These are phyloP conservation scores for Tanytarsus gracilentus DNA, from an alignment of 2,888 invertebrate genomes.

Conservation along the genomic window DNA sequence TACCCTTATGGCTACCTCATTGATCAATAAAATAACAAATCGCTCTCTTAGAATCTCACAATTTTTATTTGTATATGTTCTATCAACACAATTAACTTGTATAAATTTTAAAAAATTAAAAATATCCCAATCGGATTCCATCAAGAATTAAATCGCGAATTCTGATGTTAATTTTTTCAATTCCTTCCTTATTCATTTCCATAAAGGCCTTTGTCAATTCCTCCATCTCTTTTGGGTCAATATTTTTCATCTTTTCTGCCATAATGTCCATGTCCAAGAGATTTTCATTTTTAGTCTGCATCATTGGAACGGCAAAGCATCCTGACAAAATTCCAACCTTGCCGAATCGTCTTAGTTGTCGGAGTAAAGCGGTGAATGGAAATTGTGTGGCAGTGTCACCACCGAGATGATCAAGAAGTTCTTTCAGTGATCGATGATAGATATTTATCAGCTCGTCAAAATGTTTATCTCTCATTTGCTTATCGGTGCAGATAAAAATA, in stretches of 20 bases:
- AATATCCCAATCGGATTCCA: conserved; percentile 28
- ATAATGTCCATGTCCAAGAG: conserved; percentile 27
- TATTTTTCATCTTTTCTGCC: conserved; percentile 15
- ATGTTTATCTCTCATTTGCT: conserved; percentile 27
- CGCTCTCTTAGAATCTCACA: too few relatives aligned
- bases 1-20: too few relatives aligned
- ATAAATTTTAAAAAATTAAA: too few relatives aligned
- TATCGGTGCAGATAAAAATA: conserved; percentile 29
- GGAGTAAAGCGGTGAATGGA: conserved; percentile 29
- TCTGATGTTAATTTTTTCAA: background rate
- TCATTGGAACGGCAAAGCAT: conserved; percentile 28
- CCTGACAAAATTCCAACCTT: conserved; percentile 28
- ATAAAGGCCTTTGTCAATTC: background rate
- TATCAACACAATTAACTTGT: too few relatives aligned
- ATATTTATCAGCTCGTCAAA: conserved; percentile 29
- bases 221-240: background rate
- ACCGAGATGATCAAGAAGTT: conserved; percentile 29
- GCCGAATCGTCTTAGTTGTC: conserved; percentile 29
- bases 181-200: background rate
- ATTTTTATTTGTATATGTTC: too few relatives aligned
- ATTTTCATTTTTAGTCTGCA: conserved; percentile 18
- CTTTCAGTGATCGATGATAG: conserved; percentile 30
- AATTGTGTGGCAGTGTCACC: conserved; percentile 29
- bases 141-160: conserved; percentile 30
- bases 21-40: too few relatives aligned